These are phyloP conservation scores for Myotis yumanensis DNA, from an alignment of 2,113 vertebrate species.

Conservation along the genomic window DNA sequence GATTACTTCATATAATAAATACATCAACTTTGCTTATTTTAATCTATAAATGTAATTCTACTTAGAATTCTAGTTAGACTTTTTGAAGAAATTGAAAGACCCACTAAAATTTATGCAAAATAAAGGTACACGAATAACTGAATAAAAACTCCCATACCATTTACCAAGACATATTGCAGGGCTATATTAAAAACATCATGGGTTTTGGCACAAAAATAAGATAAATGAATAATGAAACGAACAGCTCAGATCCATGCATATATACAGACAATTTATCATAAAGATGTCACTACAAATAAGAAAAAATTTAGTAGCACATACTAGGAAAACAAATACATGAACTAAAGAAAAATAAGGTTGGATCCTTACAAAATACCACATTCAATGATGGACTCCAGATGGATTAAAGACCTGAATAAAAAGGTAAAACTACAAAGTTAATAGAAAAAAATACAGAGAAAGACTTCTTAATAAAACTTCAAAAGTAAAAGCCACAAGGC, in stretches of 20 bases:
- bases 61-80: not conserved
- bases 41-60: not conserved
- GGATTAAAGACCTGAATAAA: not conserved
- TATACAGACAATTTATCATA: slow-evolving; percentile 35
- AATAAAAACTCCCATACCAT: not conserved
- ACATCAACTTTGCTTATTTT: not conserved
- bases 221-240: not conserved
- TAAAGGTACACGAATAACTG: not conserved
- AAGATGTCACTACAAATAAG: not conserved
- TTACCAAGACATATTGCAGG: slow-evolving; percentile 10
- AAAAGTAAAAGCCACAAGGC: not conserved
- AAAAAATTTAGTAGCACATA: not conserved
- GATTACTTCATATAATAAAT: not conserved
- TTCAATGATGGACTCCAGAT: not conserved
- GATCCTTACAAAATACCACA: not conserved
- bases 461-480: not conserved
- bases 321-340: not conserved
- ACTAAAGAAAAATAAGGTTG: slow-evolving; percentile 14
- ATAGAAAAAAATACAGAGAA: slow-evolving; percentile 4
- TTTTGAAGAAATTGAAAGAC: slow-evolving; percentile 36
- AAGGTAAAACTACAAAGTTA: not conserved
- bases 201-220: slow-evolving; percentile 1
- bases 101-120: not conserved
- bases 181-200: not conserved
- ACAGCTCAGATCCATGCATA: not conserved